phyloP scores from a whole-genome alignment of 2,888 invertebrate species.

The Latheticus oryzae region DNA sequence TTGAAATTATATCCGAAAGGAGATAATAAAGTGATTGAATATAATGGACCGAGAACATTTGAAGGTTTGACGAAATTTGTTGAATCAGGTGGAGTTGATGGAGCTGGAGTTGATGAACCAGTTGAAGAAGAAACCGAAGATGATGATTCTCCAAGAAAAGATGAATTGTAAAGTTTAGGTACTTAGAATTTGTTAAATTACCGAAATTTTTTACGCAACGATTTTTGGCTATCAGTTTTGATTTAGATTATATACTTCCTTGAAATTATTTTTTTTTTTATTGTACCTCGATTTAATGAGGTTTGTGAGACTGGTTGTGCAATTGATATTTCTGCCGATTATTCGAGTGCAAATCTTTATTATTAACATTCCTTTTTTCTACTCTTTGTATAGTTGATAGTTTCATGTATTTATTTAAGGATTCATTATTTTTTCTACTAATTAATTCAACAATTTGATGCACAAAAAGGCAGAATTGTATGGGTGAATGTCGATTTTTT shows the following conservation, averaged over 20 bases:
- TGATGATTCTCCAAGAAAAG: constrained; percentile 78
- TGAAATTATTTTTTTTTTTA: constrained; percentile 36
- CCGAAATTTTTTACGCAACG: constrained; percentile 21
- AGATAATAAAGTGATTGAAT: constrained; percentile 90
- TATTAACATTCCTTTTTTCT: constrained; percentile 42
- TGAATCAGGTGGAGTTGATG: constrained; percentile 88
- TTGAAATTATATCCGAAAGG: constrained; percentile 94
- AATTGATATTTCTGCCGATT: constrained; percentile 40
- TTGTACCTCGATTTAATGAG: constrained; percentile 47
- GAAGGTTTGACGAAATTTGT: constrained; percentile 94
- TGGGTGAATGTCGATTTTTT: constrained; percentile 36
- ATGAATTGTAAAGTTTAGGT: constrained; percentile 76
- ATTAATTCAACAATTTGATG: constrained; percentile 16
- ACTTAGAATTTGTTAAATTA: constrained; percentile 41
- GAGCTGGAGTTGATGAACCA: constrained; percentile 75
- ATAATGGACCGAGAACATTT: constrained; percentile 94
- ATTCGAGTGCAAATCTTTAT: constrained; percentile 25
- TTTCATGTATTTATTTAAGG: constrained; percentile 33
- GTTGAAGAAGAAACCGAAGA: constrained; percentile 76
- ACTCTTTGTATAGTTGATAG: constrained; percentile 31
- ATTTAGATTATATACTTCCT: constrained; percentile 45
- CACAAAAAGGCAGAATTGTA: constrained; percentile 39
- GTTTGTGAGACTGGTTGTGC: constrained; percentile 58
- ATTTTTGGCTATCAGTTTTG: constrained; percentile 35
- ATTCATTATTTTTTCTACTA: constrained; percentile 32